Evolutionary conservation across 2,797 vertebrate genomes (phyloP), one percentile per base, ranked within the genome.

Genomic region (Sandelia bainsii): DNA sequence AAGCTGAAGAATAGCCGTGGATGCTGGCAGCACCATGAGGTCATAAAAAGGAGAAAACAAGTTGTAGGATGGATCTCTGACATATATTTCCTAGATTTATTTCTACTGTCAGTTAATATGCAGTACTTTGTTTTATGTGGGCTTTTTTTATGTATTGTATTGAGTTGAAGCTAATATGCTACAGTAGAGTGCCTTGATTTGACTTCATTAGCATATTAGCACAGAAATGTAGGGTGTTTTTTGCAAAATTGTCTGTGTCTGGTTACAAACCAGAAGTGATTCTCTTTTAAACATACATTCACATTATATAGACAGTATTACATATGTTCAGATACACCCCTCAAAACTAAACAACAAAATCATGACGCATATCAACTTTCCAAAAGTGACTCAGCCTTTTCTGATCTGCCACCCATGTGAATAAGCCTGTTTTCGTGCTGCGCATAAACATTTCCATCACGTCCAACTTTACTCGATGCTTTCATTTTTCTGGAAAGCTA

Each of bases 281-380:
- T 17, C 23, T 48, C 22, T 42, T 39, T 64, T 25, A 67, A 2
- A 11, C 37, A 13, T 39, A 13, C 12, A 39, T 37, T 37, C 12
- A 39, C 37, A 12, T 39, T 39, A 39, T 39, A 5, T 6, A 27
- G 14, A 27, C 13, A 22, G 10, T 13, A 39, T 39, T 39, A 12
- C 37, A 60, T 16, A 68, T 56, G 20, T 52, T 37, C 45, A 7
- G 34, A 56, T 34, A 27, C 22, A 23, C 17, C 12, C 12, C 22
- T 42, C 20, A 53, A 34, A 70, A 61, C 54, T 10, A 42, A 62
- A 51, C n/a, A 32, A 54, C 48, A 42, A 48, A 22, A 22, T 6
- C 23, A 49, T 40, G 58, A 51, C 52, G 51, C 23, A 60, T 22
- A 10, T 64, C 4, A n/a, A 17, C 14, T 22, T 27, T 37, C 8